phyloP scores from a whole-genome alignment of 2,888 invertebrate species.

The Erpobdella octoculata region DNA sequence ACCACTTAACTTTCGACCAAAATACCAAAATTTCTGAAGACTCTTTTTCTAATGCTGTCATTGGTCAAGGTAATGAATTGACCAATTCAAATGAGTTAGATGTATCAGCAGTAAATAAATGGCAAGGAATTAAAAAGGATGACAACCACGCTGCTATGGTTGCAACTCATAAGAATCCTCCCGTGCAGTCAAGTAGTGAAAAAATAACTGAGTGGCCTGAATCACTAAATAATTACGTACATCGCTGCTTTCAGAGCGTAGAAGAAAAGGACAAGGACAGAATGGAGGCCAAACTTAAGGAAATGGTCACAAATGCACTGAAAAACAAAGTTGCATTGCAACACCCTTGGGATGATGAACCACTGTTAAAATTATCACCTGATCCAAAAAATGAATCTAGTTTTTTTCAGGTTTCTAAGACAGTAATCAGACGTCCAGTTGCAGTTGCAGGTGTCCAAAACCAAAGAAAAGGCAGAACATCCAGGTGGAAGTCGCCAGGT shows the following conservation, averaged over 20 bases:
- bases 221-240: slow-evolving; percentile 75
- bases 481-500: slow-evolving; percentile 2
- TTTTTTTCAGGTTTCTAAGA: slow-evolving; percentile 6
- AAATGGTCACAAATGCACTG: slow-evolving; percentile 82
- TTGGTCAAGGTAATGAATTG: neutral
- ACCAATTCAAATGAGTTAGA: neutral
- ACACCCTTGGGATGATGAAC: slow-evolving; percentile 88
- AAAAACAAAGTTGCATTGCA: slow-evolving; percentile 77
- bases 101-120: neutral
- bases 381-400: neutral
- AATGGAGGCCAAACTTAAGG: slow-evolving; percentile 85
- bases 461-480: slow-evolving; percentile 12
- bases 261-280: slow-evolving; percentile 81
- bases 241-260: slow-evolving; percentile 83
- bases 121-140: too few relatives aligned
- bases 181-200: neutral
- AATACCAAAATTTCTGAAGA: neutral
- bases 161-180: neutral
- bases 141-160: neutral
- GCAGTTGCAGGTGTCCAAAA: neutral
- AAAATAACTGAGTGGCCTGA: slow-evolving; percentile 62
- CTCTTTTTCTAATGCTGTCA: neutral
- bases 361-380: slow-evolving; percentile 47
- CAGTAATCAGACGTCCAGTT: neutral
- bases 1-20: neutral